Percentiles rank a stretch among this genome's conserved stretches.
Evolutionary conservation across 2,797 vertebrate genomes (phyloP).

Genomic region (Rhincodon typus): DNA sequence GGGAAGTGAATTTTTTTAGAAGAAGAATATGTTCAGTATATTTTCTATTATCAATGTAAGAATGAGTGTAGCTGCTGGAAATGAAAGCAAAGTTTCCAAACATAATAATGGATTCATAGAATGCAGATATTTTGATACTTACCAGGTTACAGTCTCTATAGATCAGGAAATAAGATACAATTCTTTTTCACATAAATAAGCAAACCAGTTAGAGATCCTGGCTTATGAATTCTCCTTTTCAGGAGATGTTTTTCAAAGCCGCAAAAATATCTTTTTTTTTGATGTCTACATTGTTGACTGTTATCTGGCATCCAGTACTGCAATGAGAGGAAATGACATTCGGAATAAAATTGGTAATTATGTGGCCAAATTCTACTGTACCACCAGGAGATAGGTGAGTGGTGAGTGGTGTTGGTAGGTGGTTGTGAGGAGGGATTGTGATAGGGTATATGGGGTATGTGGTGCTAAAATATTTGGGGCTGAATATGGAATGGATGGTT

Average conservation of each 20-base stretch:
- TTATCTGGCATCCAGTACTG: too few relatives aligned
- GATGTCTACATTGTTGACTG: too few relatives aligned
- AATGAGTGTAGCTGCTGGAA: neutral
- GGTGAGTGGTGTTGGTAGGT: too few relatives aligned
- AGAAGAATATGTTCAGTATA: neutral
- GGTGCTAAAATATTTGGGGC: too few relatives aligned
- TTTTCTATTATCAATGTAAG: neutral
- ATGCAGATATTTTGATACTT: neutral
- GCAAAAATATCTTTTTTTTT: neutral
- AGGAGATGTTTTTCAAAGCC: neutral
- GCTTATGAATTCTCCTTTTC: neutral
- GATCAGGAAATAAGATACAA: neutral
- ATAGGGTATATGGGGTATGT: too few relatives aligned
- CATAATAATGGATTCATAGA: neutral
- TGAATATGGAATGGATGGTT: too few relatives aligned
- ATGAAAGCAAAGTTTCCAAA: neutral
- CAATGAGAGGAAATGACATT: too few relatives aligned
- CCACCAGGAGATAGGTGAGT: too few relatives aligned
- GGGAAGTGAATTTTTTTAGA: neutral
- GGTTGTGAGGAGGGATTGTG: too few relatives aligned
- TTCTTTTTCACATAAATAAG: neutral
- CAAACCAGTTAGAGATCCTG: neutral
- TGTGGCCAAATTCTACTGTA: too few relatives aligned
- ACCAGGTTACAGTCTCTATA: neutral
- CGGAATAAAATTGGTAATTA: too few relatives aligned